phyloP scores from a whole-genome alignment of 1,140 invertebrate genomes.

The Holcopasites calliopsidis region DNA sequence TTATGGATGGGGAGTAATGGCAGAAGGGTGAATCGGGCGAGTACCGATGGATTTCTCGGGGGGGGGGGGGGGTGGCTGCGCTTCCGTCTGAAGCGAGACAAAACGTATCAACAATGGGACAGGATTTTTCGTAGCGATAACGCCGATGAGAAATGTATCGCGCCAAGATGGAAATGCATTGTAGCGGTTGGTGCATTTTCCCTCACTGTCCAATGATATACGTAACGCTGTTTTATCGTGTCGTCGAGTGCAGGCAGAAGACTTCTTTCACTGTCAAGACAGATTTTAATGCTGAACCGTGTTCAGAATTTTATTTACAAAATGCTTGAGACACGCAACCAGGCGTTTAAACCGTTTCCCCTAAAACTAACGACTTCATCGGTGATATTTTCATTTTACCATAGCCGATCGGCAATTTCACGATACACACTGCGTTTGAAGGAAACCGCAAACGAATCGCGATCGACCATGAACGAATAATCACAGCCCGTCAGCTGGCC shows the following conservation, averaged over 20 bases:
- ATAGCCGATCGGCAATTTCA: neutral
- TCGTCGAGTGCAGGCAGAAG: no score
- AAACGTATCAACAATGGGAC: conserved; percentile 17
- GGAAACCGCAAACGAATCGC: neutral
- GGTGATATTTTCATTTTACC: no score
- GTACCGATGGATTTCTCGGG: conserved; percentile 21
- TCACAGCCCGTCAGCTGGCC: neutral
- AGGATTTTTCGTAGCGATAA: conserved; percentile 38
- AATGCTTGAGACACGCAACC: no score
- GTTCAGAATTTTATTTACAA: no score
- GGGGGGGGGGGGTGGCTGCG: neutral
- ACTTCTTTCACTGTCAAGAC: neutral
- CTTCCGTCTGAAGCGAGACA: conserved; percentile 2
- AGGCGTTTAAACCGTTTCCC: no score
- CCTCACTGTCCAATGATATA: conserved; percentile 20
- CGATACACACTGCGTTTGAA: neutral
- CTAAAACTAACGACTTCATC: no score
- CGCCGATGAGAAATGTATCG: conserved; percentile 46
- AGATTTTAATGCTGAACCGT: conserved; percentile 38
- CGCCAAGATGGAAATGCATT: conserved; percentile 42
- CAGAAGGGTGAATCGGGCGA: neutral
- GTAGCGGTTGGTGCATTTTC: conserved; percentile 30
- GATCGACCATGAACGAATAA: neutral
- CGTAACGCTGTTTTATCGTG: neutral
- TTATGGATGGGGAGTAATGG: conserved; percentile 37